Evolutionary conservation across 2,113 vertebrate species (phyloP).

Genomic region (Macquaria australasica): DNA sequence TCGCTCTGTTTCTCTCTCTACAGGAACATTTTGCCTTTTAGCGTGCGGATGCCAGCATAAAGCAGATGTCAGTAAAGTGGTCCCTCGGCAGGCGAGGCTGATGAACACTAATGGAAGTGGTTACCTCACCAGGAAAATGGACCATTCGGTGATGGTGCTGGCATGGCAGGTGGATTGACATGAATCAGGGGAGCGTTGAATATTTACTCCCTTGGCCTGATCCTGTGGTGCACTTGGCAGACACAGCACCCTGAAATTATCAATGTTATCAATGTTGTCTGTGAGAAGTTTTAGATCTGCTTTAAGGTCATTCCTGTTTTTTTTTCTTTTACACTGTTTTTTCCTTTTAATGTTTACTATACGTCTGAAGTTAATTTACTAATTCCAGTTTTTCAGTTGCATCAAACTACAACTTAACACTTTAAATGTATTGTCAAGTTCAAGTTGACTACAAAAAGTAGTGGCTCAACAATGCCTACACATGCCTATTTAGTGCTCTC

Average conservation of each 20-base stretch:
- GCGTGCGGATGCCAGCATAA: conserved; percentile 68
- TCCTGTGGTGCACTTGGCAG: not conserved
- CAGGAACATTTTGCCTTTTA: conserved; percentile 77
- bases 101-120: conserved; percentile 85
- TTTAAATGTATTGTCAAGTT: not conserved
- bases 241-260: not conserved
- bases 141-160: conserved; percentile 68
- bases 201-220: conserved; percentile 44
- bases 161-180: conserved; percentile 46
- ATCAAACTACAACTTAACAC: not conserved
- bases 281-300: not conserved
- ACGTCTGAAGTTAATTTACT: too few relatives aligned
- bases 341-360: too few relatives aligned
- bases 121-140: conserved; percentile 84
- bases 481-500: not conserved
- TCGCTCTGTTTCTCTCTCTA: conserved; percentile 45
- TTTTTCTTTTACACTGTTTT: not conserved
- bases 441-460: not conserved
- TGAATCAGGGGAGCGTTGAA: conserved; percentile 36
- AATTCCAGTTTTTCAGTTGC: not conserved
- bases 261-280: not conserved
- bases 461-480: not conserved
- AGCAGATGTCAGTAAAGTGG: conserved; percentile 83
- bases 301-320: not conserved
- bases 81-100: conserved; percentile 76